Evolutionary conservation across 2,797 vertebrate species (phyloP).

Genomic region (Galago senegalensis): DNA sequence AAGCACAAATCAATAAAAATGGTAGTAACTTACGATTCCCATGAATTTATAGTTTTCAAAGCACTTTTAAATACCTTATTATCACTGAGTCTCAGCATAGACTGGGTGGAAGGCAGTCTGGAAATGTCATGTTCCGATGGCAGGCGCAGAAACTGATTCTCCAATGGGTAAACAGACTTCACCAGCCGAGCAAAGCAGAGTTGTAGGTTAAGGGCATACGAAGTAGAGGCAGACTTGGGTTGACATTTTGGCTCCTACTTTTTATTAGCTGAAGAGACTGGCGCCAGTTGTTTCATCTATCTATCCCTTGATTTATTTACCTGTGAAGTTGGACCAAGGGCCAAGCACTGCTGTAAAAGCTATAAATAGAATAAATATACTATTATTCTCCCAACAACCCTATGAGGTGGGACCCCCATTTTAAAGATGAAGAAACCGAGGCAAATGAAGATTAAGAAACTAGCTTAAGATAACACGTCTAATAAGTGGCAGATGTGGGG

Average conservation of each 20-base stretch:
- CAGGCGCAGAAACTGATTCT: neutral
- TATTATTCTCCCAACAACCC: neutral
- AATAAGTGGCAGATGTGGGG: neutral
- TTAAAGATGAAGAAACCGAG: neutral
- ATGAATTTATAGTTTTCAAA: neutral
- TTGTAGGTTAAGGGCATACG: neutral
- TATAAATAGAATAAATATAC: neutral
- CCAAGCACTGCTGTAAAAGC: neutral
- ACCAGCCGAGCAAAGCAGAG: neutral
- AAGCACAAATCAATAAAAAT: conserved; percentile 23
- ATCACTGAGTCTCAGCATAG: neutral
- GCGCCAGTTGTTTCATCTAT: neutral
- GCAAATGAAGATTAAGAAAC: neutral
- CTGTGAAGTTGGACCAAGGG: neutral
- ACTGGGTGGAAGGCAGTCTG: neutral
- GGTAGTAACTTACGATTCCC: neutral
- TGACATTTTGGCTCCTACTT: neutral
- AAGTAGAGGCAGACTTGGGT: rapidly evolving
- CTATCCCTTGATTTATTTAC: neutral
- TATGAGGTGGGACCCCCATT: neutral
- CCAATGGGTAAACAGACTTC: neutral
- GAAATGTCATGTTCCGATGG: neutral
- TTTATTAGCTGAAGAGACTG: neutral
- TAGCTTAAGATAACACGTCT: neutral
- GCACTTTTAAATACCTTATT: neutral